Base-by-base conservation (phyloP, 2,797 vertebrate species). In the Myripristis murdjan region DNA sequence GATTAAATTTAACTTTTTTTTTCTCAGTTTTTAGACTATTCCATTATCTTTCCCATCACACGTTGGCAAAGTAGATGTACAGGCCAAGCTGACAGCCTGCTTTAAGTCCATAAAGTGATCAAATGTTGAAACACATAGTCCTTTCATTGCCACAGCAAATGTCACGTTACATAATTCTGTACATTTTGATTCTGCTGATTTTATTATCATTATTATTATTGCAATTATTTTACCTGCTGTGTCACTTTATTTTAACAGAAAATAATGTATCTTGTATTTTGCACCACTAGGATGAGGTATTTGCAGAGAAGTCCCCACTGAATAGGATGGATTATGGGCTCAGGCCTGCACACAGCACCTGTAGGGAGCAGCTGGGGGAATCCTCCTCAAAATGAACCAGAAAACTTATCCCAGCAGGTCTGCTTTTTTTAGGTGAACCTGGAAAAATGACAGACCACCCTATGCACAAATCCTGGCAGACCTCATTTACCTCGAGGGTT, bases 281-380 rank as follows among this genome's bases (percentile, higher is more conserved):
- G 55, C 70, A 18, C 4, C 37, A 61, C n/a, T 57, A 54, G 69
- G 65, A 64, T 33, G 54, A 72, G 69, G 39, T 22, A 49, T 76
- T 53, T 68, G 52, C 67, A 75, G 74, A 12, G 5, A 88, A 88
- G 81, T 83, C 79, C 47, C 0, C 51, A 53, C 2, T 90, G 79
- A 88, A 89, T 79, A 73, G 73, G 52, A 20, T 70, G 77, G 90
- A 90, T 91, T 90, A 89, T 81, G 70, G 69, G 86, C 79, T 88
- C 81, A 89, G 77, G 84, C 77, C 83, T 90, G 77, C 63, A 83
- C 75, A 83, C 73, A 81, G 84, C 85, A 90, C 92, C 89, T 91
- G 87, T 79, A 69, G 86, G 89, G 89, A 90, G 84, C 78, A 85
- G 87, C 80, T 73, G n/a, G 64, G 54, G 71, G 83, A 77, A 77